These are phyloP conservation scores for Tetramorium simillimum DNA, from an alignment of 1,140 invertebrate species.

Conservation along the genomic window DNA sequence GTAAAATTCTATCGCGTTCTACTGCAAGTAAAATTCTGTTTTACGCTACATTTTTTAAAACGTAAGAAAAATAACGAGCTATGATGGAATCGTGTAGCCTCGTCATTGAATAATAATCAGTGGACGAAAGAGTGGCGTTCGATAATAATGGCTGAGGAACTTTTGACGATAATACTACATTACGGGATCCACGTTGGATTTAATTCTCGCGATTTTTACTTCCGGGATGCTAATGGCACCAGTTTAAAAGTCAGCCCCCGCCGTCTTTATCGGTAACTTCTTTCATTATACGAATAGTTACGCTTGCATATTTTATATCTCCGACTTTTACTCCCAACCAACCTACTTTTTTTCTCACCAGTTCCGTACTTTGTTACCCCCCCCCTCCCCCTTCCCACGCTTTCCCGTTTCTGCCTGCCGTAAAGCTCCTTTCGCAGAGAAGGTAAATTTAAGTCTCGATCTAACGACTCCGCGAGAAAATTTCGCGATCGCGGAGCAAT, in stretches of 20 bases:
- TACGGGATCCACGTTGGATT: slow-evolving; percentile 61
- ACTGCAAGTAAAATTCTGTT: neutral
- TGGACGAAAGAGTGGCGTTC: slow-evolving; percentile 4
- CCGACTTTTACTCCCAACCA: slow-evolving; percentile 55
- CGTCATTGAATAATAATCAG: slow-evolving; percentile 51
- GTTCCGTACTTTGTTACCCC: slow-evolving; percentile 56
- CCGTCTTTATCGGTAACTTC: slow-evolving; percentile 56
- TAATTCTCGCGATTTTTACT: slow-evolving; percentile 52
- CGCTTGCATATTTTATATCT: slow-evolving; percentile 63
- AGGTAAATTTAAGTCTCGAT: slow-evolving; percentile 40
- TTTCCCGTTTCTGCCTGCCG: slow-evolving; percentile 16
- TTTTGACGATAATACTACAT: slow-evolving; percentile 60
- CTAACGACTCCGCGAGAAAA: slow-evolving; percentile 32
- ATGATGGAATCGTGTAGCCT: neutral
- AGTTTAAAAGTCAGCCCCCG: slow-evolving; percentile 47
- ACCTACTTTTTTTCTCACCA: slow-evolving; percentile 48
- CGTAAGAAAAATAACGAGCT: slow-evolving; percentile 6
- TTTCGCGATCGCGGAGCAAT: slow-evolving; percentile 19
- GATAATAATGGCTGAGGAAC: slow-evolving; percentile 44
- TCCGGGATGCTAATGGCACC: slow-evolving; percentile 52
- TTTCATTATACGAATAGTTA: slow-evolving; percentile 64
- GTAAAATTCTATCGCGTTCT: neutral
- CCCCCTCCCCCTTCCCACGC: neutral
- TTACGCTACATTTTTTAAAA: neutral
- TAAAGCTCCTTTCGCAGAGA: slow-evolving; percentile 43